These are phyloP conservation scores for Artibeus lituratus DNA, from an alignment of 2,797 vertebrate species.

Conservation along the genomic window DNA sequence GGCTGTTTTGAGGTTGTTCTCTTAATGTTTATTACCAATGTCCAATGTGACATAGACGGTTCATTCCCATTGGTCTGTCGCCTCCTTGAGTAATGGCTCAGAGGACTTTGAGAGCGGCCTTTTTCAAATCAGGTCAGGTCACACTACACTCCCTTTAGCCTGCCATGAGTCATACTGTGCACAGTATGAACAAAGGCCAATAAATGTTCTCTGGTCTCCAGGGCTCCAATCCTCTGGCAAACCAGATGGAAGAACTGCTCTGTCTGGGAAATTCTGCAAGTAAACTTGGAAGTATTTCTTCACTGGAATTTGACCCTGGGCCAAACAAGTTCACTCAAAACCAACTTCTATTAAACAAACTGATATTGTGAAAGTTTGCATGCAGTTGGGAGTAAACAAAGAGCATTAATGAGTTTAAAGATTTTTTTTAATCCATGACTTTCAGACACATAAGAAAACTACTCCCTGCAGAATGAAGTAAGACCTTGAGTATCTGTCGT, in stretches of 20 bases:
- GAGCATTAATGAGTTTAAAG: constrained; percentile 48
- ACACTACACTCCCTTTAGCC: background rate
- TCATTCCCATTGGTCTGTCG: background rate
- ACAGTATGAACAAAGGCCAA: background rate
- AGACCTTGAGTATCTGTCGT: constrained; percentile 25
- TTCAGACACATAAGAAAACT: constrained; percentile 48
- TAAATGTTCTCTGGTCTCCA: background rate
- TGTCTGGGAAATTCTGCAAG: constrained; percentile 57
- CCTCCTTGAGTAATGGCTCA: background rate
- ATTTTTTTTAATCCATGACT: background rate
- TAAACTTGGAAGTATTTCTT: constrained; percentile 54
- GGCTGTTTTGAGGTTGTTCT: constrained; percentile 47
- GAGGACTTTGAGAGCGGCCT: background rate
- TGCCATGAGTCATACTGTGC: background rate
- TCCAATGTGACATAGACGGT: background rate
- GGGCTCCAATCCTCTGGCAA: constrained; percentile 28
- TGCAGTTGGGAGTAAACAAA: constrained; percentile 53
- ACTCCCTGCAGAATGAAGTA: constrained; percentile 15
- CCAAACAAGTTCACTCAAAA: constrained; percentile 29
- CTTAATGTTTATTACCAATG: background rate
- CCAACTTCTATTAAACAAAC: constrained; percentile 38
- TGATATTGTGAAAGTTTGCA: constrained; percentile 23
- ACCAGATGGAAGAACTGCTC: constrained; percentile 52
- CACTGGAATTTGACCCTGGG: constrained; percentile 28
- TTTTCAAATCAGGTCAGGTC: background rate